Evolutionary conservation across 1,140 invertebrate species (phyloP).

Genomic region (Trichonephila clavata): DNA sequence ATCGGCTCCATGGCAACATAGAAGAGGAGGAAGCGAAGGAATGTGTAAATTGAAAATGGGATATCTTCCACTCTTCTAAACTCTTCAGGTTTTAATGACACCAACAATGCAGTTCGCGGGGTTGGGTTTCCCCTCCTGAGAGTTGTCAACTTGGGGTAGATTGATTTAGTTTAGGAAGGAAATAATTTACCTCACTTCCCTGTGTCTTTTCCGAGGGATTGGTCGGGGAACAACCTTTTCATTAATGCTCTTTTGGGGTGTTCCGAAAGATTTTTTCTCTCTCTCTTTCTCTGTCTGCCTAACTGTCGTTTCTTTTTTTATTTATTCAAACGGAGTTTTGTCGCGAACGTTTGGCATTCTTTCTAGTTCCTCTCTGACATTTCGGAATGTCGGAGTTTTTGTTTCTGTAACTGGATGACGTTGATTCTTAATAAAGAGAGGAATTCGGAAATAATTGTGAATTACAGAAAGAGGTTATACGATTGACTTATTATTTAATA

Average conservation of each 20-base stretch:
- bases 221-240: conserved; percentile 50
- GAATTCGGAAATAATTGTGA: conserved; percentile 36
- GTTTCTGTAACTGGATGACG: not conserved
- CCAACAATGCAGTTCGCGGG: conserved; percentile 67
- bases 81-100: conserved; percentile 75
- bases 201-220: conserved; percentile 27
- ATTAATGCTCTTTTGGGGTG: conserved; percentile 31
- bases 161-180: conserved; percentile 73
- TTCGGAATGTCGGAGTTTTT: not conserved
- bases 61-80: conserved; percentile 73
- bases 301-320: not conserved
- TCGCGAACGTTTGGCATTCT: conserved; percentile 35
- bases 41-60: conserved; percentile 75
- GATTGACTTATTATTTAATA: not conserved
- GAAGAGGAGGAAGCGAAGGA: conserved; percentile 62
- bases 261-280: not conserved
- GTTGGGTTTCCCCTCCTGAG: conserved; percentile 51
- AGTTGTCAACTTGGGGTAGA: conserved; percentile 59
- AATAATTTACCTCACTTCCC: conserved; percentile 64
- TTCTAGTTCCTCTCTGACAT: not conserved
- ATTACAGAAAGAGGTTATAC: not conserved
- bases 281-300: not conserved
- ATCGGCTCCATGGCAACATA: conserved; percentile 53
- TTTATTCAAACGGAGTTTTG: conserved; percentile 53
- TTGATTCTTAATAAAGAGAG: conserved; percentile 4